phyloP scores from a whole-genome alignment of 2,888 invertebrate species.

The Gastracanthus pulcherrimus region DNA sequence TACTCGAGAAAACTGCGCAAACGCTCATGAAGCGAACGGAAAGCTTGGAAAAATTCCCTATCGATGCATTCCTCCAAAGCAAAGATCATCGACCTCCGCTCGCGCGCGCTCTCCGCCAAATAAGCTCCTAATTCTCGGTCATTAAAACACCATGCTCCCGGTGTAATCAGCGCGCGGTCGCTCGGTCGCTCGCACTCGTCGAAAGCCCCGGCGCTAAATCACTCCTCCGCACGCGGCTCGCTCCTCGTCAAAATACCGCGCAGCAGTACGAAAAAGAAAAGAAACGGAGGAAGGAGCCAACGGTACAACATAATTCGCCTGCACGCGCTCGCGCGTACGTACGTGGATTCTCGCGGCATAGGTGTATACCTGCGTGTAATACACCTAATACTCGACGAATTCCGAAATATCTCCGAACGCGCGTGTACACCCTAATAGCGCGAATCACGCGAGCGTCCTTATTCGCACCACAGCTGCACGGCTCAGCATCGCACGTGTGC shows the following conservation, averaged over 20 bases:
- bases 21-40: not conserved
- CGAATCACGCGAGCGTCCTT: constrained; percentile 34
- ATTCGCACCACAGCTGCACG: too few relatives aligned
- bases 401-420: not conserved
- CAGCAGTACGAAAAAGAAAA: not conserved
- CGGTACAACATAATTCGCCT: constrained; percentile 33
- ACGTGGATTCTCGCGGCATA: not conserved
- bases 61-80: not conserved
- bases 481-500: too few relatives aligned
- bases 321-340: not conserved
- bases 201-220: too few relatives aligned
- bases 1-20: not conserved
- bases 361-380: not conserved
- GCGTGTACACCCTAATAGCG: constrained; percentile 16
- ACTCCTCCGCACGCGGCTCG: not conserved
- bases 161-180: not conserved
- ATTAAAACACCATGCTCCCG: not conserved
- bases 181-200: not conserved
- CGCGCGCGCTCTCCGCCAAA: not conserved
- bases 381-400: not conserved
- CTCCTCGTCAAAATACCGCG: constrained; percentile 10
- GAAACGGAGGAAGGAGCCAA: not conserved
- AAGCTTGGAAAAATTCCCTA: not conserved
- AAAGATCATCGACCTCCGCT: too few relatives aligned
- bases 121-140: constrained; percentile 34